phyloP scores from a whole-genome alignment of 2,113 vertebrate genomes.

The Paratilapia polleni region DNA sequence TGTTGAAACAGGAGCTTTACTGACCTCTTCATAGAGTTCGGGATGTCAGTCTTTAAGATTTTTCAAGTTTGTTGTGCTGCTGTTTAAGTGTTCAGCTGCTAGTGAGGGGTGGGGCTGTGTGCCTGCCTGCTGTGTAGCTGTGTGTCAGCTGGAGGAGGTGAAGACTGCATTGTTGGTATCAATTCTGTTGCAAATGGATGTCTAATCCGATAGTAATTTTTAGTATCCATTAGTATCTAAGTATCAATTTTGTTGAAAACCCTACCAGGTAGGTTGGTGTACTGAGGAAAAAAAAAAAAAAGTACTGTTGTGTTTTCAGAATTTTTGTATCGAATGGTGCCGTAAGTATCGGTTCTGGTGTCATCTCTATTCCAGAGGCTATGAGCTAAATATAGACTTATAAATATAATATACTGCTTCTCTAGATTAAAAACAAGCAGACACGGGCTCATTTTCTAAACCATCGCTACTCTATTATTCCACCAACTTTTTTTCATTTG shows the following conservation, averaged over 20 bases:
- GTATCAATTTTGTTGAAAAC: not conserved
- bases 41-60: no score
- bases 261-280: not conserved
- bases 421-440: not conserved
- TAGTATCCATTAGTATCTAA: not conserved
- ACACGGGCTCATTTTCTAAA: not conserved
- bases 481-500: constrained; percentile 1
- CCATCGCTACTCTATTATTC: not conserved
- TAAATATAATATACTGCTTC: constrained; percentile 5
- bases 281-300: not conserved
- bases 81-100: not conserved
- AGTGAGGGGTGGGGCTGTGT: not conserved
- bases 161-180: not conserved
- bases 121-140: not conserved
- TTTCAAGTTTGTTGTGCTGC: not conserved
- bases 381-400: not conserved
- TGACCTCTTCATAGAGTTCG: not conserved
- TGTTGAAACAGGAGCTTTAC: not conserved
- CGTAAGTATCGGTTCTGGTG: not conserved
- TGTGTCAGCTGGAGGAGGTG: not conserved
- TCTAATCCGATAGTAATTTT: not conserved
- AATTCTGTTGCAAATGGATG: not conserved
- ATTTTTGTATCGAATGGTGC: no score
- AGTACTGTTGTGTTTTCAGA: no score
- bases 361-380: not conserved